phyloP scores from a whole-genome alignment of 2,113 vertebrate species.

The Myrmophylax atrothorax region DNA sequence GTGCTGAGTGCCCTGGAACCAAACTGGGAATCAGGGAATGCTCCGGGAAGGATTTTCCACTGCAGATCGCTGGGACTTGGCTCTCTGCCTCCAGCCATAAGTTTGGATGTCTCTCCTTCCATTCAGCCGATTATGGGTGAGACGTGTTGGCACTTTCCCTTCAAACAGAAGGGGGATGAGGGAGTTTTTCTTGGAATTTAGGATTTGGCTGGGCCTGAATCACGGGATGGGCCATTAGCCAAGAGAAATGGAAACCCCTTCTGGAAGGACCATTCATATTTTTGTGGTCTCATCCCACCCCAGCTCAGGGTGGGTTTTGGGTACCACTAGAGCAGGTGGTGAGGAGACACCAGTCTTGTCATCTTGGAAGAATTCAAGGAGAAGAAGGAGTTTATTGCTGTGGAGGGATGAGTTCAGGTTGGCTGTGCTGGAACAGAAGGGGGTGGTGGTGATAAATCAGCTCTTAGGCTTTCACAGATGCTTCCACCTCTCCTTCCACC shows the following conservation, averaged over 20 bases:
- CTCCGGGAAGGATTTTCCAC: background rate
- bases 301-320: background rate
- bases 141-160: conserved; percentile 43
- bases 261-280: background rate
- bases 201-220: background rate
- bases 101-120: background rate
- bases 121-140: conserved; percentile 19
- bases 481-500: background rate
- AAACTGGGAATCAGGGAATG: background rate
- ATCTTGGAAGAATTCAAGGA: background rate
- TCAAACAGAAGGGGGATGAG: conserved; percentile 10
- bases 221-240: background rate
- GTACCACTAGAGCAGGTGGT: background rate
- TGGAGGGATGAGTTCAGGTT: background rate
- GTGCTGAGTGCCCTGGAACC: background rate
- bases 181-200: conserved; percentile 6
- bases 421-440: background rate
- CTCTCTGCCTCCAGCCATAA: conserved; percentile 13
- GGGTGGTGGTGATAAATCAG: background rate
- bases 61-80: conserved; percentile 50
- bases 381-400: background rate
- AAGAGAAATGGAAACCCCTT: background rate
- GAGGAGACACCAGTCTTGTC: background rate
- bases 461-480: background rate
- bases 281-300: background rate